These are phyloP conservation scores for Nebria brevicollis DNA, from an alignment of 2,888 invertebrate genomes.

Conservation along the genomic window DNA sequence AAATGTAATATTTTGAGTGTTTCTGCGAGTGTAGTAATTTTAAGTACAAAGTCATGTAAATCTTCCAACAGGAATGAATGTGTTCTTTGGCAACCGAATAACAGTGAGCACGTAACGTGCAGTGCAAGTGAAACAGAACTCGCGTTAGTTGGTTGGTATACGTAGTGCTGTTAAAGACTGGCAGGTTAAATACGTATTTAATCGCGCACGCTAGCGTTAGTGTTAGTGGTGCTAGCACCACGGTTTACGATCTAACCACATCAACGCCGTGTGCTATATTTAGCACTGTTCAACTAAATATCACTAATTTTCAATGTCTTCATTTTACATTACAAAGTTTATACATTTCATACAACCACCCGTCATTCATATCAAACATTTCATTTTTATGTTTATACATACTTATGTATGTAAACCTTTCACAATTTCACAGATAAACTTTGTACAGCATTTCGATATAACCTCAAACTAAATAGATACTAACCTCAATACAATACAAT, in stretches of 20 bases:
- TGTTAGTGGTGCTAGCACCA: not conserved
- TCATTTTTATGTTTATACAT: too few species aligned
- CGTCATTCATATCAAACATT: too few species aligned
- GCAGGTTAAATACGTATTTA: not conserved
- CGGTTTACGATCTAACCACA: not conserved
- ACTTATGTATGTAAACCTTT: too few species aligned
- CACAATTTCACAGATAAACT: too few species aligned
- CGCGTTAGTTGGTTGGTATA: not conserved
- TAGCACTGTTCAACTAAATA: not conserved
- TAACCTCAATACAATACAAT: too few species aligned
- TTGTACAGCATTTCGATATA: too few species aligned
- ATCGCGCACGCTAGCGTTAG: not conserved
- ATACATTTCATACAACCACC: not conserved
- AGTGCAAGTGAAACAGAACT: not conserved
- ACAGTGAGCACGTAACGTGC: not conserved
- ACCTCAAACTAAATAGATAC: too few species aligned
- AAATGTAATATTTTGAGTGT: not conserved
- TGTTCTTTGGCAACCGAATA: not conserved
- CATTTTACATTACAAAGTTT: not conserved
- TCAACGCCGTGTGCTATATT: not conserved
- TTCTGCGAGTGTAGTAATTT: not conserved
- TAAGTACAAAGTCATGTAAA: constrained; percentile 1
- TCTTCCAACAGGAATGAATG: not conserved
- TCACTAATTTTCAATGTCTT: not conserved
- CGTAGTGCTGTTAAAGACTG: not conserved